phyloP scores from a whole-genome alignment of 2,888 invertebrate genomes.

The Dicyrtomina minuta region DNA sequence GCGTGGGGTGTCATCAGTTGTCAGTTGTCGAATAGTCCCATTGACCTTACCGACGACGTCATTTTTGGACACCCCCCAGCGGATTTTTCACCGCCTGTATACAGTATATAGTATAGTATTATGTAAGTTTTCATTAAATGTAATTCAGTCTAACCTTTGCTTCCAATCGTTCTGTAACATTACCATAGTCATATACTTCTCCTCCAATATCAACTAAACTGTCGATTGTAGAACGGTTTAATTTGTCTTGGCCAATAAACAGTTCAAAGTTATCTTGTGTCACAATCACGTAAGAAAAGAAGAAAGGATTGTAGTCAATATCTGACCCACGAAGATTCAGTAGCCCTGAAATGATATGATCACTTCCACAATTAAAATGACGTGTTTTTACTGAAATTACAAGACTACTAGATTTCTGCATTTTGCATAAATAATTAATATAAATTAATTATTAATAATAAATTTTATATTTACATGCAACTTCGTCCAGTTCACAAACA shows the following conservation, averaged over 20 bases:
- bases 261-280: conserved; percentile 64
- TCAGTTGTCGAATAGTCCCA: no score
- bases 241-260: conserved; percentile 66
- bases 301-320: conserved; percentile 83
- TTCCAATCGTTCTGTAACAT: background rate
- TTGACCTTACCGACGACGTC: no score
- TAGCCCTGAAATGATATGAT: conserved; percentile 63
- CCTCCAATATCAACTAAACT: conserved; percentile 54
- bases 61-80: no score
- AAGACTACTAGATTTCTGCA: no score
- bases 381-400: background rate
- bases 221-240: conserved; percentile 60
- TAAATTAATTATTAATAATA: background rate
- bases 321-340: conserved; percentile 86
- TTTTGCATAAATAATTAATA: no score
- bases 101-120: no score
- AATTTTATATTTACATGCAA: conserved; percentile 68
- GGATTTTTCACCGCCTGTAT: background rate
- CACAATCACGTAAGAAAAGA: conserved; percentile 67
- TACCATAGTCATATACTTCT: background rate
- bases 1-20: no score
- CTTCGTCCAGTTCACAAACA: conserved; percentile 78
- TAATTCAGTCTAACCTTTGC: background rate
- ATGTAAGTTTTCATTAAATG: no score
- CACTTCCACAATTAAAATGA: background rate